phyloP scores from a whole-genome alignment of 2,113 vertebrate species.

The Oreochromis aureus region DNA sequence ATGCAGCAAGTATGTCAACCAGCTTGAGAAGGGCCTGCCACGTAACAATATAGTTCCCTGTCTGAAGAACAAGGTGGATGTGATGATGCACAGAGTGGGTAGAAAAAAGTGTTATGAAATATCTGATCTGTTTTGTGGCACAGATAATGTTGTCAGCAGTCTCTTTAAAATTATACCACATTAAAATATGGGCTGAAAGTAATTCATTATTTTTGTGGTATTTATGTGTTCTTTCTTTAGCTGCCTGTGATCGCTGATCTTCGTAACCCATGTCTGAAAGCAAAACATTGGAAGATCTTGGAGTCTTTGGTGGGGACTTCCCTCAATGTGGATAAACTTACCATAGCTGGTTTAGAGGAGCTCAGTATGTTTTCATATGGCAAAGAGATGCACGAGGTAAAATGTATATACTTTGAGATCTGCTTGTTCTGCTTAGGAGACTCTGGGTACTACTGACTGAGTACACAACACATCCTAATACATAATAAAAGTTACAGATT shows the following conservation, averaged over 20 bases:
- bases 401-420: not conserved
- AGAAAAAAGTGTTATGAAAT: not conserved
- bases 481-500: not conserved
- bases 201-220: not conserved
- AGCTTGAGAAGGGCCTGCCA: constrained; percentile 80
- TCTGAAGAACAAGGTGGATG: constrained; percentile 76
- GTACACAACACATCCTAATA: not conserved
- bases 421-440: not conserved
- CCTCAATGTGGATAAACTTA: constrained; percentile 63
- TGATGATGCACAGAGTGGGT: constrained; percentile 78
- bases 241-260: constrained; percentile 78
- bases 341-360: constrained; percentile 66
- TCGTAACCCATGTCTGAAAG: constrained; percentile 76
- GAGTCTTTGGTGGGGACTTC: constrained; percentile 63
- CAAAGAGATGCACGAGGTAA: constrained; percentile 75
- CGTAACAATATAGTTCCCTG: constrained; percentile 72
- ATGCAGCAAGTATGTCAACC: constrained; percentile 74
- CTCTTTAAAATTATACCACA: not conserved
- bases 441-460: not conserved
- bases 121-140: not conserved
- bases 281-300: constrained; percentile 72
- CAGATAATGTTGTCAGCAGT: not conserved
- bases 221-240: constrained; percentile 30
- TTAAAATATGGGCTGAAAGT: not conserved
- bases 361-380: constrained; percentile 70